Base-by-base conservation (phyloP, 2,797 vertebrate species). In the Lepilemur septentrionalis region DNA sequence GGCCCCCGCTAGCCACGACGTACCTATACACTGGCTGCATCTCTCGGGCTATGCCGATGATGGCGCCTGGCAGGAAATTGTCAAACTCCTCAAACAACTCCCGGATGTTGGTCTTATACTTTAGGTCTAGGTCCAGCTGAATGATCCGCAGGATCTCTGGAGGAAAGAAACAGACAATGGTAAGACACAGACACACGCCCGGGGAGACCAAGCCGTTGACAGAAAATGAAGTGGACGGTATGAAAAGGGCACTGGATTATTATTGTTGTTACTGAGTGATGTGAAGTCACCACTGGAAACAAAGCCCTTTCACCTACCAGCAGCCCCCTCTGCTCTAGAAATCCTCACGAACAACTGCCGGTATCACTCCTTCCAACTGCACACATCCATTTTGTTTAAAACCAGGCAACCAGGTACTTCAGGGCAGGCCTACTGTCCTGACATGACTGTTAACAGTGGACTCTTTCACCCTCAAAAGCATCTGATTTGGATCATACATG, bases 11-110 rank as follows among this genome's bases (percentile, higher is more conserved):
- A 25, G 38, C 57, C 35, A 17, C 8, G 11, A 38, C 22, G 0
- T 28, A 99, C 99, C 99, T 99, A 99, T 99, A 99, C 28, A 99
- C 99, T 0, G 99, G 99, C 96, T 99, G 99, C 99, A 99, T 99
- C 98, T 99, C 99, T 91, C 98, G 98, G 61, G 99, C 98, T 79
- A 99, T 99, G 93, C 99, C 99, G 5, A 99, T 99, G 52, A 99
- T 98, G 0, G 99, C 99, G 87, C 98, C 99, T 1, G 99, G 98
- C 0, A 98, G 98, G 98, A 99, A 99, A 73, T 65, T 99, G 90
- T 99, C 98, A 85, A 99, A 99, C 97, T 99, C 99, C 96, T 99
- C 98, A 97, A 99, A 99, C 81, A 99, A 98, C 95, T 99, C 99
- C 96, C 98, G 98, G 98, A 99, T 99, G 98, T 99, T 99, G 94